Base-by-base conservation (phyloP, 2,113 vertebrate species). In the Picathartes gymnocephalus region DNA sequence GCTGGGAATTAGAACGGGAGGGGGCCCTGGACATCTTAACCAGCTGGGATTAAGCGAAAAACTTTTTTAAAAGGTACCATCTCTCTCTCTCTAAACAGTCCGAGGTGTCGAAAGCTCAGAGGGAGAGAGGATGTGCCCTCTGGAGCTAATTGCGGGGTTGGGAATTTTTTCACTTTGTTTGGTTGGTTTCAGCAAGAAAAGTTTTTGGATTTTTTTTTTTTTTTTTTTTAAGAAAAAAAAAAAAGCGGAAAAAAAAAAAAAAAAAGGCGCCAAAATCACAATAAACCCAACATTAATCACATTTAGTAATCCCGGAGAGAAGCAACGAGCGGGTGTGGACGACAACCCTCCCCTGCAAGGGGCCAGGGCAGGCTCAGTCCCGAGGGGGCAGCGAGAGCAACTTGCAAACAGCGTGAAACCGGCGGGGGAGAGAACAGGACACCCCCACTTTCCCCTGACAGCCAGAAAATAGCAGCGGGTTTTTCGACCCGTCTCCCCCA, bases 51-150 rank as follows among this genome's bases (percentile, higher is more conserved):
- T 94, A 94, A 90, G 90, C 92, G 64, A 68, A 94, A 95, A 96
- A 97, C 71, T 93, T 95, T 94, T 93, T 69, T 77, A 23, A 92
- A 96, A 94, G 87, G 90, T 87, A 39, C 54, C 85, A 80, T 93
- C 85, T 92, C 85, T 94, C 65, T 80, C 64, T 70, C 66, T 89
- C 74, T 81, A 89, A 87, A 82, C 90, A 92, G 90, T 73, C 58
- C 33, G 58, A 96, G 86, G 95, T 97, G 95, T 95, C 94, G 93
- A 97, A 91, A 94, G 90, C 94, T 94, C 74, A 5, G 28, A 42
- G 51, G 80, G 68, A 86, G 56, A 85, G 92, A 82, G 91, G 86
- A 90, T 90, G 85, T 90, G 54, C 50, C 62, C 81, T 50, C 58
- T 33, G 85, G 71, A 77, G 82, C 58, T 94, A 95, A 94, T 77